Evolutionary conservation across 2,797 vertebrate genomes (phyloP).

Genomic region (Bradypus variegatus): DNA sequence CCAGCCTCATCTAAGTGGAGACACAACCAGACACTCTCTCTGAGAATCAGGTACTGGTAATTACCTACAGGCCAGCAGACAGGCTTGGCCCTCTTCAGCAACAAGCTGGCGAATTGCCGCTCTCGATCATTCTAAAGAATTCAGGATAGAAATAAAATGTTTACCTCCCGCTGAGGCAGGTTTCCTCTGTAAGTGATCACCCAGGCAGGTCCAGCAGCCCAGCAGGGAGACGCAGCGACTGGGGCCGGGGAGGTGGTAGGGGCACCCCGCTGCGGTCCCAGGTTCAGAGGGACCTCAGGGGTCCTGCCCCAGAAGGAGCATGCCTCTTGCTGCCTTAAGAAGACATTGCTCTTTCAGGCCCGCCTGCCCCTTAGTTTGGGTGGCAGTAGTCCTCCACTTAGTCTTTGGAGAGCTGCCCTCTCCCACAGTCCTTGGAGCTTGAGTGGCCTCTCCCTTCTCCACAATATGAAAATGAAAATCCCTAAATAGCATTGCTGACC

Average conservation of each 20-base stretch:
- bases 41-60: constrained; percentile 80
- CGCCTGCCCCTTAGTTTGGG: neutral
- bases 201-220: constrained; percentile 2
- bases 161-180: constrained; percentile 60
- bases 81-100: constrained; percentile 56
- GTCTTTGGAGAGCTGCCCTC: neutral
- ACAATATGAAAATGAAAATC: neutral
- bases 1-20: constrained; percentile 75
- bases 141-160: constrained; percentile 65
- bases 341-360: neutral
- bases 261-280: no score
- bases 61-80: constrained; percentile 64
- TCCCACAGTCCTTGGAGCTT: neutral
- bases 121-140: constrained; percentile 62
- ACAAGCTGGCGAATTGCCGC: constrained; percentile 60
- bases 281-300: neutral
- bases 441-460: neutral
- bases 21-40: constrained; percentile 80
- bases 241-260: accelerated
- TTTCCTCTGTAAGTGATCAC: constrained; percentile 54
- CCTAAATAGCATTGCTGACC: neutral
- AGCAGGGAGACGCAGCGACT: accelerated
- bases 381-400: neutral
- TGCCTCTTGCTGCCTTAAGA: neutral
- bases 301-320: neutral